phyloP scores from a whole-genome alignment of 2,113 vertebrate genomes.

The Labeo rohita region DNA sequence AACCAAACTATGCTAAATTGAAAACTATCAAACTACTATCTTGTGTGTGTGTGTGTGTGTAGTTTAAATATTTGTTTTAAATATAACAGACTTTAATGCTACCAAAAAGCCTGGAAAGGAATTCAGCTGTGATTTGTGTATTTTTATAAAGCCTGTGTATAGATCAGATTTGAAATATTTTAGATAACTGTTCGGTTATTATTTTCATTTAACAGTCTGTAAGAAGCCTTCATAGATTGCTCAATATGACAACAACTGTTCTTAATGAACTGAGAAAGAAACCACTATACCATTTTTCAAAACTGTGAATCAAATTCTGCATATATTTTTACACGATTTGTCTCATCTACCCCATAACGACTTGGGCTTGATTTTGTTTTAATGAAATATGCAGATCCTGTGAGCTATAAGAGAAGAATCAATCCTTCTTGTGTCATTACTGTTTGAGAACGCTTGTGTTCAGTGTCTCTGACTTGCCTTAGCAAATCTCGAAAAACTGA shows the following conservation, averaged over 20 bases:
- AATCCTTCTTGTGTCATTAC: neutral
- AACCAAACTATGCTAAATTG: neutral
- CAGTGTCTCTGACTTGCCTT: slow-evolving; percentile 1
- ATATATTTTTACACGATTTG: slow-evolving; percentile 61
- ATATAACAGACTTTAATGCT: neutral
- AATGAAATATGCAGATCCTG: slow-evolving; percentile 46
- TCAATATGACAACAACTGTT: neutral
- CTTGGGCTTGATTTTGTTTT: slow-evolving; percentile 33
- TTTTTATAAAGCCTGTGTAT: neutral
- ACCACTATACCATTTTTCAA: neutral
- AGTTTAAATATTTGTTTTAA: too few relatives aligned
- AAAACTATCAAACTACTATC: too few relatives aligned
- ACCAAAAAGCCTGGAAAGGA: neutral
- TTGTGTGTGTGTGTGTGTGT: too few relatives aligned
- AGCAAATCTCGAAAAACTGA: neutral
- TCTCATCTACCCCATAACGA: slow-evolving; percentile 10
- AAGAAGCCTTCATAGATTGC: neutral
- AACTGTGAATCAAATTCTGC: neutral
- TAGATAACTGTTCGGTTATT: neutral
- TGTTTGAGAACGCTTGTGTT: neutral
- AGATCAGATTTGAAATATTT: neutral
- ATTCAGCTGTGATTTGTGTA: neutral
- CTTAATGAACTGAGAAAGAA: neutral
- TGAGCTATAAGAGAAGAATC: slow-evolving; percentile 25
- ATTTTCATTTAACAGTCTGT: neutral